Base-by-base conservation (phyloP, 2,888 invertebrate species). In the Melanophora roralis region DNA sequence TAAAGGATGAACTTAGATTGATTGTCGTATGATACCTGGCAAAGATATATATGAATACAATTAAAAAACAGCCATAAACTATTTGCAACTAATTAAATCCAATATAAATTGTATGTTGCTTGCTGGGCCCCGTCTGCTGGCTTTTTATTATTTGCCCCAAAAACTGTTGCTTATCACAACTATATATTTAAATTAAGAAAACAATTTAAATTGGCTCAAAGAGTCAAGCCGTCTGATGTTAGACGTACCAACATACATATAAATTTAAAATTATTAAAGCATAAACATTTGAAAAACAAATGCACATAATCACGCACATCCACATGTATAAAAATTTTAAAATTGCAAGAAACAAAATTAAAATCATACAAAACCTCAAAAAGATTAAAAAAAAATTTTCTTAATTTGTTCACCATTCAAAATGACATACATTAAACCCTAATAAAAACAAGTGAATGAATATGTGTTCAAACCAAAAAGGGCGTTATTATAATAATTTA, bases 401-500 rank as follows among this genome's bases (percentile, higher is more conserved):
- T 62, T 69, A 81, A 74, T 64, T 49, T 59, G 57, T 51, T 67
- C 75, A 62, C 76, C 73, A 81, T 67, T 75, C 81, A 77, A 53
- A 59, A 53, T 68, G 27, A 57, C 40, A 78, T 67, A 75, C 27
- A 78, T 45, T 77, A 82, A 81, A 74, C 45, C 40, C 19, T 32
- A 40, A 16, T 40, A 5, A 12, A 7, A 51, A 23, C 7, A 23
- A 12, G 19, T 21, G 16, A 7, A 12, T 11, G n/a, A 14, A 23
- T 19, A 2, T 62, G 53, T 83, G 81, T 76, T 53, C 27, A 12
- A 11, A 7, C 51, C 57, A 67, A 73, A 59, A 76, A 73, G 86
- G 86, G 86, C 86, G 86, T 85, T 83, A 60, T 68, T 81, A 81
- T 84, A 83, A 84, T 84, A 86, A 86, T 86, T 86, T 86, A 82